These are phyloP conservation scores for Pipistrellus pygmaeus DNA, from an alignment of 2,797 vertebrate species.

Conservation along the genomic window DNA sequence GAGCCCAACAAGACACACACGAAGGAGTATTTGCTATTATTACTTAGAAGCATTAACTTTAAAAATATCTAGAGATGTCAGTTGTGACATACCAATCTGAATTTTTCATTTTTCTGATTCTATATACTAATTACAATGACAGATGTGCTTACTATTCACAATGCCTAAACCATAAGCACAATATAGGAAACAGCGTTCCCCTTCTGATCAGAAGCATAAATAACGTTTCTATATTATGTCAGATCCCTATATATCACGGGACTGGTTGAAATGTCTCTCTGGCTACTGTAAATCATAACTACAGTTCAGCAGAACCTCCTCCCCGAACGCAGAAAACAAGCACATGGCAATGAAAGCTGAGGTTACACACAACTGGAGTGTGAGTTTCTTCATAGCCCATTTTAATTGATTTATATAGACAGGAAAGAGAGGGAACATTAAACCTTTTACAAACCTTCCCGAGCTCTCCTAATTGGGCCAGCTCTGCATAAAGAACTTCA, in stretches of 20 bases:
- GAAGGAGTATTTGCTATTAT: background rate
- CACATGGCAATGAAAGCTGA: conserved; percentile 61
- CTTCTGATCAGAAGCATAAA: conserved; percentile 62
- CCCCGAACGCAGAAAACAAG: conserved; percentile 60
- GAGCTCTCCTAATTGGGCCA: conserved; percentile 70
- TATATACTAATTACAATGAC: conserved; percentile 73
- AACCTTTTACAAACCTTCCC: conserved; percentile 71
- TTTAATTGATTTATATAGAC: conserved; percentile 76
- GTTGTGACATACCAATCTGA: conserved; percentile 19
- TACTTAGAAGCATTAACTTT: conserved; percentile 4
- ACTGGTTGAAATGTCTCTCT: conserved; percentile 68
- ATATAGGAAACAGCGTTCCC: conserved; percentile 41
- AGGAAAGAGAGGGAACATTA: conserved; percentile 57
- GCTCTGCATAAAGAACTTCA: conserved; percentile 74
- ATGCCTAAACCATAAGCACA: conserved; percentile 39
- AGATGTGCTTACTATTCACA: conserved; percentile 55
- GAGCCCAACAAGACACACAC: conserved; percentile 21
- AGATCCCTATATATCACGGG: conserved; percentile 48
- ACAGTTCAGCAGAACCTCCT: conserved; percentile 60
- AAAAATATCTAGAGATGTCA: conserved; percentile 26
- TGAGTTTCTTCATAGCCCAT: conserved; percentile 66
- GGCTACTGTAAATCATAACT: conserved; percentile 68
- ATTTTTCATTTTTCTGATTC: conserved; percentile 58
- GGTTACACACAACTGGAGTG: conserved; percentile 53
- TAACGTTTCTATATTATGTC: conserved; percentile 64